These are phyloP conservation scores for Phymanthus crucifer DNA, from an alignment of 92 coral and sea anemone genomes.

Conservation along the genomic window DNA sequence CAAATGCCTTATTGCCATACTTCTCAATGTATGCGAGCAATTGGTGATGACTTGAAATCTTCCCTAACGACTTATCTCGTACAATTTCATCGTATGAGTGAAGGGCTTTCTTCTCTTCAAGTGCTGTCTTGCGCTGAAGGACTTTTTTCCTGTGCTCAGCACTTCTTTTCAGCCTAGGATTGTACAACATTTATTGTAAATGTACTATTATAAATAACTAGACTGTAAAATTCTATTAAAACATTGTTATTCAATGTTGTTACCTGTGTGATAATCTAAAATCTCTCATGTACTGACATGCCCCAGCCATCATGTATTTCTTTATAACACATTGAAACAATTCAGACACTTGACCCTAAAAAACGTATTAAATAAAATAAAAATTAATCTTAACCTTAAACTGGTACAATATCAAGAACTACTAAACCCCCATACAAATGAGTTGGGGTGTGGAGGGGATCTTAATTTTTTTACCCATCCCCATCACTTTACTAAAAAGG, in stretches of 20 bases:
- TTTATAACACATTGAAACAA: conserved; percentile 1
- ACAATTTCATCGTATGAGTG: conserved; percentile 27
- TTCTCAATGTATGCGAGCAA: not conserved
- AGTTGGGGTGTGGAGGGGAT: too few relatives aligned
- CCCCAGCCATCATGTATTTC: conserved; percentile 45
- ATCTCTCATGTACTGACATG: conserved; percentile 55
- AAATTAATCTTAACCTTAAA: too few relatives aligned
- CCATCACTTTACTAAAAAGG: too few relatives aligned
- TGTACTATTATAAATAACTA: too few relatives aligned
- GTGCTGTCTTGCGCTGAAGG: conserved; percentile 33
- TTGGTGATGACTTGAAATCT: not conserved
- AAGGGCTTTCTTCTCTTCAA: conserved; percentile 39
- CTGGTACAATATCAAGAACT: too few relatives aligned
- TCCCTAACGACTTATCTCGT: conserved; percentile 33
- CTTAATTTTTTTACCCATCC: too few relatives aligned
- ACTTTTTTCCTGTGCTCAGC: conserved; percentile 64
- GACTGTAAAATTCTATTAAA: too few relatives aligned
- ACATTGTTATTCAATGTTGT: too few relatives aligned
- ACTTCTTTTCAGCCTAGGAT: conserved; percentile 59
- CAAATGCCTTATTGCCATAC: not conserved
- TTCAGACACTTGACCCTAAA: too few relatives aligned
- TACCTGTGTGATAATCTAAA: conserved; percentile 50
- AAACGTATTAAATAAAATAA: too few relatives aligned
- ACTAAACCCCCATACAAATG: too few relatives aligned
- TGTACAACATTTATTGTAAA: too few relatives aligned